Evolutionary conservation across 2,888 invertebrate species (phyloP), one percentile per base, ranked within the genome.

Genomic region (Papilio demoleus): DNA sequence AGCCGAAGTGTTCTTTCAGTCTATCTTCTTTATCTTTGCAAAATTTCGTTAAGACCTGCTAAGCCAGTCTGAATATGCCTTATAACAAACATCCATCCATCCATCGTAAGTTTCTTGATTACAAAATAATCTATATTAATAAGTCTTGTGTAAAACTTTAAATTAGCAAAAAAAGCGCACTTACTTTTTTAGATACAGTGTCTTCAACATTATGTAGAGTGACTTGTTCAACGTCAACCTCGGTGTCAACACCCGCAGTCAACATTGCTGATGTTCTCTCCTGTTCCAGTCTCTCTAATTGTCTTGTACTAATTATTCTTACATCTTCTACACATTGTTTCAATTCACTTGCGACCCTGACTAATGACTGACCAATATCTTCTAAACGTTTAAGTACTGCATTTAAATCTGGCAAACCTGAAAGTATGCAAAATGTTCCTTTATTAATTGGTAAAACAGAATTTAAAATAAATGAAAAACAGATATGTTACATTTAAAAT

Each of bases 131-230:
- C 31, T 31, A 31, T n/a, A n/a, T n/a, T n/a, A n/a, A n/a, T n/a
- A n/a, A n/a, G n/a, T n/a, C n/a, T n/a, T n/a, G n/a, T n/a, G n/a
- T n/a, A n/a, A n/a, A n/a, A n/a, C n/a, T n/a, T n/a, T n/a, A n/a
- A n/a, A n/a, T n/a, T n/a, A n/a, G n/a, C n/a, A n/a, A n/a, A n/a
- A n/a, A n/a, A n/a, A n/a, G n/a, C n/a, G 2, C 4, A 72, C 75
- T 74, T 83, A 96, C 97, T 94, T 96, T 97, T 91, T 97, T 95
- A 75, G 95, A 93, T 79, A 95, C 94, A 59, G 94, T 93, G 79
- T 96, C 95, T 64, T 94, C 94, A 2, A 88, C 85, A 70, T 84
- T 85, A 69, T 90, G 89, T 22, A 91, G 73, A 0, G 90, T 81
- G 12, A 85, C 88, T 47, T 86, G 93, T 45, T 93, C 92, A n/a